phyloP scores from a whole-genome alignment of 2,113 vertebrate species.

The Toxotes jaculatrix region DNA sequence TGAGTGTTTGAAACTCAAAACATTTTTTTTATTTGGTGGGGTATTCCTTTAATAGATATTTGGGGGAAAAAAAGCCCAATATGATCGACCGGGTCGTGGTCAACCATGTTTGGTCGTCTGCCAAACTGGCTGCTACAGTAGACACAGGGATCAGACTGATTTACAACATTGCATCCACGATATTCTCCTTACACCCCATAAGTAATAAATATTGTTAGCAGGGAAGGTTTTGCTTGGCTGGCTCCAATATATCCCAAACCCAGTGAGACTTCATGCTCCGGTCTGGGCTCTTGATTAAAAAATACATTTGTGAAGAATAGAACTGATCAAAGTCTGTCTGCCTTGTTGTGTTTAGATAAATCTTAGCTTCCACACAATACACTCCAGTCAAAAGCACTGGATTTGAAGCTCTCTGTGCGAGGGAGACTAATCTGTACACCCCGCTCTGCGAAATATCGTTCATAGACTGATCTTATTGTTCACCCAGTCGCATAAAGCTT shows the following conservation, averaged over 20 bases:
- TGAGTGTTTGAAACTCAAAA: background rate
- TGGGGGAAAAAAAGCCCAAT: background rate
- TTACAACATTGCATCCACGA: background rate
- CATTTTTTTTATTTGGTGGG: background rate
- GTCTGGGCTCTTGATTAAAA: constrained; percentile 9
- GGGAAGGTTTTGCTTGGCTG: background rate
- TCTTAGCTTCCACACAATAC: background rate
- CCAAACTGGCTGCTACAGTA: background rate
- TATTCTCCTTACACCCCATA: constrained; percentile 6
- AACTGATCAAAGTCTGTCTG: background rate
- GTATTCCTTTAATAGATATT: background rate
- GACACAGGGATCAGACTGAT: constrained; percentile 8
- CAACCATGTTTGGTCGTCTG: background rate
- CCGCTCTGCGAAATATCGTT: background rate
- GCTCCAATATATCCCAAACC: constrained; percentile 7
- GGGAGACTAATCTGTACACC: constrained; percentile 21
- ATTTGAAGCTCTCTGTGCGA: constrained; percentile 8
- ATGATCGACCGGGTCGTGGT: background rate
- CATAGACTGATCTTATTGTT: background rate
- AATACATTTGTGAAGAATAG: background rate
- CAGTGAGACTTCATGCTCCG: background rate
- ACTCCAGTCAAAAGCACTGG: accelerated
- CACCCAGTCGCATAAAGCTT: background rate
- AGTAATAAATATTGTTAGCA: constrained; percentile 38
- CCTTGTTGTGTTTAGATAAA: background rate